Base-by-base conservation (phyloP, 2,888 invertebrate species). In the Pheosia gnoma region DNA sequence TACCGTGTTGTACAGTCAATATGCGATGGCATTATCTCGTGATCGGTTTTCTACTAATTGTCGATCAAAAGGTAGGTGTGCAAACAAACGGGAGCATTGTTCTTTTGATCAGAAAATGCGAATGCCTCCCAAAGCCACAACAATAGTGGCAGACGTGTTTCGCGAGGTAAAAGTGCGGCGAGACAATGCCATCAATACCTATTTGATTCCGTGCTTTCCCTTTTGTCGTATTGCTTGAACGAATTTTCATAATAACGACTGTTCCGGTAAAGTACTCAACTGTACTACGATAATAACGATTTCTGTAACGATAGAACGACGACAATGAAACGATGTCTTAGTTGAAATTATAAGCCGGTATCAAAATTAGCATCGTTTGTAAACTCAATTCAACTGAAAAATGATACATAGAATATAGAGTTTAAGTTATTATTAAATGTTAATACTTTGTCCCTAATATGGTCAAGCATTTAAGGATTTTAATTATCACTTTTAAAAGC, bases 181-280 rank as follows among this genome's bases (percentile, higher is more conserved):
- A 83, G 85, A 91, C 90, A 91, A 91, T 89, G 76, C 80, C 72
- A 67, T 74, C 78, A 80, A 84, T 82, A 81, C 81, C 80, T 82
- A 83, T 85, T 87, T 83, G 82, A 87, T 87, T 84, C 81, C 75
- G 74, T 81, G 86, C 90, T 90, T 90, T 90, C 90, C 86, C 86
- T 89, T 89, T 85, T 85, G 78, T 78, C 72, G 62, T 68, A 67
- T 71, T 47, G 79, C 81, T 84, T 79, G 75, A 78, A 78, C 78
- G 77, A 79, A 82, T 81, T 82, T 78, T 78, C 77, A 80, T 80
- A 80, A 82, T 77, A 78, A 71, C 66, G 36, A 45, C 60, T 63
- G 77, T 78, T 80, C 75, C 77, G 78, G 77, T 72, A 73, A 74
- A 71, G 74, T 75, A 75, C 77, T 72, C 75, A 75, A 70, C 64